Conservation (phyloP, 2,888 invertebrate species). For the Neuroscelio doddi region DNA sequence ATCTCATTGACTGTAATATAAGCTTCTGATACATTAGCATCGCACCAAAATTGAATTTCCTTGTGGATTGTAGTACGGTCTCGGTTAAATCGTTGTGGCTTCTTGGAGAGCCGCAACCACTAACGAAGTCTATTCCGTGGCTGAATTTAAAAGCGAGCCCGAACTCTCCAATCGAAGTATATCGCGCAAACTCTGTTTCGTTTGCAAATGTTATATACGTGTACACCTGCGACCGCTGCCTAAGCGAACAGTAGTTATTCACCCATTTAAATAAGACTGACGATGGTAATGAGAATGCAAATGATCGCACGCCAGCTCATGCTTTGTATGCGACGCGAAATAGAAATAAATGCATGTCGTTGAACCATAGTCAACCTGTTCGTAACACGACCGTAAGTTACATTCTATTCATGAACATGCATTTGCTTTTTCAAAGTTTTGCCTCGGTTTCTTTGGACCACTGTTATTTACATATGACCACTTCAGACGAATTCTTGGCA, state of each 20-base stretch:
- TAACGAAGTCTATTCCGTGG: slow-evolving; percentile 56
- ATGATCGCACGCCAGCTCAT: slow-evolving; percentile 56
- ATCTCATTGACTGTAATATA: slow-evolving; percentile 18
- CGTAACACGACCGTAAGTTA: slow-evolving; percentile 35
- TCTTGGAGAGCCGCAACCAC: slow-evolving; percentile 51
- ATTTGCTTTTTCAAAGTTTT: slow-evolving; percentile 20
- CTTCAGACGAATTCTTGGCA: too few species aligned
- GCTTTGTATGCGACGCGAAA: slow-evolving; percentile 48
- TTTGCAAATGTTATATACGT: slow-evolving; percentile 19
- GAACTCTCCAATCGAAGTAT: slow-evolving; percentile 28
- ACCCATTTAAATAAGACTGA: slow-evolving; percentile 65
- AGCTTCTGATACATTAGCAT: slow-evolving; percentile 60
- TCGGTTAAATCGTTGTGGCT: slow-evolving; percentile 64
- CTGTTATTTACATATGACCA: too few species aligned
- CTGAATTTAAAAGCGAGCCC: slow-evolving; percentile 58
- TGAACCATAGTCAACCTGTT: slow-evolving; percentile 24
- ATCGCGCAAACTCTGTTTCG: slow-evolving; percentile 28
- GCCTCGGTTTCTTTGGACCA: slow-evolving; percentile 11
- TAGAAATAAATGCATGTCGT: slow-evolving; percentile 48
- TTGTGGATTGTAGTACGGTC: slow-evolving; percentile 48
- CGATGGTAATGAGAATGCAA: slow-evolving; percentile 69
- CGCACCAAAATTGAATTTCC: slow-evolving; percentile 63
- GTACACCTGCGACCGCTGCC: slow-evolving; percentile 24
- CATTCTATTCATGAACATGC: slow-evolving; percentile 18
- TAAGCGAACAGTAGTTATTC: slow-evolving; percentile 54